Percentiles rank a stretch among this genome's conserved stretches.
Conservation (phyloP, 2,113 vertebrate species). For the Cichladusa arquata region DNA sequence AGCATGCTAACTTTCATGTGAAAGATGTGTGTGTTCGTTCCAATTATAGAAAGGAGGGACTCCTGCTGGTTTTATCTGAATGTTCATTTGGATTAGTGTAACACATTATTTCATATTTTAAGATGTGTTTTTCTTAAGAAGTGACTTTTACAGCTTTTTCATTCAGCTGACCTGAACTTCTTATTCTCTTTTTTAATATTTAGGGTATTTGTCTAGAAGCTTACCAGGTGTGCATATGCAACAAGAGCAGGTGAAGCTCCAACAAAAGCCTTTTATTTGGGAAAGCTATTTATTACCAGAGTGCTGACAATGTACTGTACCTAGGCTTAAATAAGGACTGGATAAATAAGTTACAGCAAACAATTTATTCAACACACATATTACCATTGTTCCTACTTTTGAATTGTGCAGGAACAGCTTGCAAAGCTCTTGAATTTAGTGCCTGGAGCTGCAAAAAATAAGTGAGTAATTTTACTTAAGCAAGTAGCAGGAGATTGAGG, state of each 20-base stretch:
- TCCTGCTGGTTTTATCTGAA: neutral
- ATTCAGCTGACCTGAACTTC: neutral
- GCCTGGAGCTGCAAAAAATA: neutral
- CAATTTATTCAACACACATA: slow-evolving; percentile 1
- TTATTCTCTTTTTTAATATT: slow-evolving; percentile 11
- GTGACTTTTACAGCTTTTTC: neutral
- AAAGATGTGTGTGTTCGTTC: neutral
- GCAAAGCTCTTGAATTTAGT: neutral
- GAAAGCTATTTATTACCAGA: slow-evolving; percentile 7
- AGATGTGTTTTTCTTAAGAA: neutral
- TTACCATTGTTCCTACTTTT: neutral
- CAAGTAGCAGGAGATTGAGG: neutral
- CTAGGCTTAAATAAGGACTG: slow-evolving; percentile 2
- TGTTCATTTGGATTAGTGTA: neutral
- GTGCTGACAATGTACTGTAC: neutral
- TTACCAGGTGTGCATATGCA: neutral
- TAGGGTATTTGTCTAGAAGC: neutral
- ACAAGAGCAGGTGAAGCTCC: neutral
- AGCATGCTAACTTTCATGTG: neutral
- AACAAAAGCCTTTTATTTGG: slow-evolving; percentile 39
- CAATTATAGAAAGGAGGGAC: neutral
- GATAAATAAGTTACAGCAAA: slow-evolving; percentile 19
- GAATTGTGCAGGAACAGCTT: neutral
- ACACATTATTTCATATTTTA: neutral
- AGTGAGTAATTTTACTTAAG: neutral